phyloP scores from a whole-genome alignment of 2,797 vertebrate genomes.

The Ctenopoma multispine region DNA sequence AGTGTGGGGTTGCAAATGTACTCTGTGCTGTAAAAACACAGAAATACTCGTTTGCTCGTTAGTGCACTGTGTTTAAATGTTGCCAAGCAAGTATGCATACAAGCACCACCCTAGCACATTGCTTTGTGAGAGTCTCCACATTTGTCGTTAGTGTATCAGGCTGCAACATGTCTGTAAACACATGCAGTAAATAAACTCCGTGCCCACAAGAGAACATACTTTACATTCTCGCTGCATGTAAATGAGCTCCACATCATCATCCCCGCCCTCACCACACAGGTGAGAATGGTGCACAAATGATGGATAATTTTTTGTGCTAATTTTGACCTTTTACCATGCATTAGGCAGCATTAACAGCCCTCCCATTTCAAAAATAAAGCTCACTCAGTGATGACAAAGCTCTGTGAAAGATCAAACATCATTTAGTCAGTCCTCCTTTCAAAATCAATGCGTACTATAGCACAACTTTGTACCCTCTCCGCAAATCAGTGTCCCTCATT shows the following conservation, averaged over 20 bases:
- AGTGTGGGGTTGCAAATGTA: not conserved
- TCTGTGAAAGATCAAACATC: slow-evolving; percentile 60
- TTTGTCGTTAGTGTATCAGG: slow-evolving; percentile 29
- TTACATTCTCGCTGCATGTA: slow-evolving; percentile 56
- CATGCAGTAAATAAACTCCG: slow-evolving; percentile 27
- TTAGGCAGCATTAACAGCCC: slow-evolving; percentile 63
- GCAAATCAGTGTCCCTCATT: slow-evolving; percentile 54
- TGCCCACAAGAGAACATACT: slow-evolving; percentile 23
- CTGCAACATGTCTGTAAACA: slow-evolving; percentile 36
- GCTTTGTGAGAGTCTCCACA: slow-evolving; percentile 23
- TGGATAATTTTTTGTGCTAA: slow-evolving; percentile 69
- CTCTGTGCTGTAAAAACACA: not conserved
- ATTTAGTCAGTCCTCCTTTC: slow-evolving; percentile 48
- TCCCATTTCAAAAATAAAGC: slow-evolving; percentile 53
- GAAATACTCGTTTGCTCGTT: not conserved
- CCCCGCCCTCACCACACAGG: slow-evolving; percentile 57
- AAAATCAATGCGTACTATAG: slow-evolving; percentile 35
- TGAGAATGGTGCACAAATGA: slow-evolving; percentile 58
- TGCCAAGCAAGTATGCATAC: slow-evolving; percentile 6
- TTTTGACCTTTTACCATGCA: slow-evolving; percentile 72
- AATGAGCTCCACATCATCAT: slow-evolving; percentile 37
- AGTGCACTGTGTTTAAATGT: slow-evolving; percentile 3
- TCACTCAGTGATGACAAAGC: slow-evolving; percentile 55
- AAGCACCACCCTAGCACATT: not conserved
- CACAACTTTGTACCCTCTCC: slow-evolving; percentile 40